phyloP scores from a whole-genome alignment of 35 echinoderm and acorn worm genomes.

The Holothuria glaberrima region DNA sequence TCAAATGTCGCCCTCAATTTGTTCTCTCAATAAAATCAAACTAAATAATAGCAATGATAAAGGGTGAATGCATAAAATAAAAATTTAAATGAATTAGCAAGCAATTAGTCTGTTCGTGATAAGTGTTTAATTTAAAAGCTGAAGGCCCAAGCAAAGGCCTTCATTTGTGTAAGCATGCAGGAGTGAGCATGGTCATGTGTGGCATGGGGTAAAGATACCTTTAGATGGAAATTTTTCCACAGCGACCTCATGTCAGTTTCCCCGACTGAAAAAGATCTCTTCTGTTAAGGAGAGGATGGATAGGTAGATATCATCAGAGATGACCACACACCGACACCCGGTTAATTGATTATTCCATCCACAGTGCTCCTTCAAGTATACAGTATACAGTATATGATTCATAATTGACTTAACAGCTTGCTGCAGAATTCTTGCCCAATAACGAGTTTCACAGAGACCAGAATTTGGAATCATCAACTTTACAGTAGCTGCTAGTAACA shows the following conservation, averaged over 20 bases:
- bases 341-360: no score
- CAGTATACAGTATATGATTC: no score
- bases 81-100: slow-evolving; percentile 9
- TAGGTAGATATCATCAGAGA: no score
- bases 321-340: no score
- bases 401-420: no score
- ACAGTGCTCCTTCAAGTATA: no score
- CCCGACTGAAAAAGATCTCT: slow-evolving; percentile 56
- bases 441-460: no score
- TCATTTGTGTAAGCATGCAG: slow-evolving; percentile 30
- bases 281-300: slow-evolving; percentile 36
- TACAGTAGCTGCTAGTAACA: no score
- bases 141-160: not conserved
- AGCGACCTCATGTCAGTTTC: slow-evolving; percentile 63
- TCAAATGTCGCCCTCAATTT: no score
- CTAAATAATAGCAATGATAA: not conserved
- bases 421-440: no score
- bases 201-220: slow-evolving; percentile 33
- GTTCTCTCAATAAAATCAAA: no score
- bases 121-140: not conserved
- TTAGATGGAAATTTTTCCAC: slow-evolving; percentile 61
- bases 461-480: no score
- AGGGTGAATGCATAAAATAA: not conserved
- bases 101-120: slow-evolving; percentile 19
- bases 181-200: slow-evolving; percentile 2